Evolutionary conservation across 2,888 invertebrate genomes (phyloP).

Genomic region (Pantelozetes paolii): DNA sequence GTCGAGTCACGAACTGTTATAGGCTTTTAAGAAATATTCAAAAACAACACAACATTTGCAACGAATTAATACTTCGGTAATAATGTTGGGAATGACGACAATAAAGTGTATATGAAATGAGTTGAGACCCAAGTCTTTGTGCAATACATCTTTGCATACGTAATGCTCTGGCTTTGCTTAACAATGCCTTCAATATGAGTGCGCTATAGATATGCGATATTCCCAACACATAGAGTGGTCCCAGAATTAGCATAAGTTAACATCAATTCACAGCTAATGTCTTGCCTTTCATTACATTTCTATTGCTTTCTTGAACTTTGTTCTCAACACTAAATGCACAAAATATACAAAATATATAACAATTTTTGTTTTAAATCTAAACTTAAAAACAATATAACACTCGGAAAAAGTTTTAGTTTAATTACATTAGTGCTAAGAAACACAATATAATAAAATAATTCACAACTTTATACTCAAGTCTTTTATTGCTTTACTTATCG

Average conservation of each 20-base stretch:
- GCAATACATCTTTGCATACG: constrained; percentile 28
- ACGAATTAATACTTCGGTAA: constrained; percentile 31
- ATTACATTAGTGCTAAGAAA: constrained; percentile 19
- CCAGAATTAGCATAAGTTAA: constrained; percentile 22
- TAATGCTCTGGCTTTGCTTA: constrained; percentile 23
- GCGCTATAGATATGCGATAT: constrained; percentile 16
- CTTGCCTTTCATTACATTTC: background rate
- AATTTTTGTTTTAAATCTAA: background rate
- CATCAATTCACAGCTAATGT: constrained; percentile 23
- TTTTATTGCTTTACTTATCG: background rate
- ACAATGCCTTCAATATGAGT: background rate
- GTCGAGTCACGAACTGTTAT: constrained; percentile 19
- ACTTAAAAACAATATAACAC: constrained; percentile 14
- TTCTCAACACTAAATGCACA: background rate
- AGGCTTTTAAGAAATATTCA: constrained; percentile 35
- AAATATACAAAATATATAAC: constrained; percentile 14
- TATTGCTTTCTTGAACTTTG: constrained; percentile 28
- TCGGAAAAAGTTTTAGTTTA: constrained; percentile 6
- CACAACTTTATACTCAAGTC: background rate
- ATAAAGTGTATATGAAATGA: constrained; percentile 33
- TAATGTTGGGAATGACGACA: constrained; percentile 30
- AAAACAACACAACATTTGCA: constrained; percentile 25
- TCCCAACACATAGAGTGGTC: constrained; percentile 6
- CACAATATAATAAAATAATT: constrained; percentile 21
- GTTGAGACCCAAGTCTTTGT: background rate